Evolutionary conservation across 2,888 invertebrate species (phyloP).

Genomic region (Heliothis peltigera): DNA sequence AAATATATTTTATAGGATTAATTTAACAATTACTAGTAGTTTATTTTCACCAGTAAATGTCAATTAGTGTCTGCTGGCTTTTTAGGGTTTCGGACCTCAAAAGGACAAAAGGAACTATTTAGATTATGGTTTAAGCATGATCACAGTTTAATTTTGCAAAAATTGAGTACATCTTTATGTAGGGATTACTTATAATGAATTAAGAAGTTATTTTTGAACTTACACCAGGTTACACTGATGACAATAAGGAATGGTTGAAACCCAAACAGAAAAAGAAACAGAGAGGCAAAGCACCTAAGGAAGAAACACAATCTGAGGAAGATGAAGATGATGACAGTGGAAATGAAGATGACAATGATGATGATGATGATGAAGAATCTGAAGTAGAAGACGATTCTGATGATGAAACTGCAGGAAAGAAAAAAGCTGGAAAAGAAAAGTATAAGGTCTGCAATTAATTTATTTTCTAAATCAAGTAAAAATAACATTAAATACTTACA

Average conservation of each 20-base stretch:
- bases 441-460: conserved; percentile 76
- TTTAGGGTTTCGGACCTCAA: too few relatives aligned
- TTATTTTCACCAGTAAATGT: too few relatives aligned
- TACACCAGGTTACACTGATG: conserved; percentile 91
- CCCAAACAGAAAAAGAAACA: conserved; percentile 87
- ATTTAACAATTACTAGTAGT: too few relatives aligned
- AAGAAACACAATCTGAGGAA: conserved; percentile 65
- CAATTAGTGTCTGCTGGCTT: too few relatives aligned
- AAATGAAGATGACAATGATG: conserved; percentile 68
- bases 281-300: conserved; percentile 45
- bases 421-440: conserved; percentile 74
- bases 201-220: neutral
- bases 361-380: conserved; percentile 66
- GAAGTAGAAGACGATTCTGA: conserved; percentile 71
- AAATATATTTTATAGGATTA: too few relatives aligned
- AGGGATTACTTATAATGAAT: too few relatives aligned
- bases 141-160: too few relatives aligned
- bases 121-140: too few relatives aligned
- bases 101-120: too few relatives aligned
- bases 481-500: neutral
- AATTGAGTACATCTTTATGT: too few relatives aligned
- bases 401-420: conserved; percentile 63
- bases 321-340: conserved; percentile 67
- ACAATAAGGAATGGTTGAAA: conserved; percentile 93
- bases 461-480: neutral